Conservation (phyloP, 2,113 vertebrate genomes). For the Leuciscus idus region DNA sequence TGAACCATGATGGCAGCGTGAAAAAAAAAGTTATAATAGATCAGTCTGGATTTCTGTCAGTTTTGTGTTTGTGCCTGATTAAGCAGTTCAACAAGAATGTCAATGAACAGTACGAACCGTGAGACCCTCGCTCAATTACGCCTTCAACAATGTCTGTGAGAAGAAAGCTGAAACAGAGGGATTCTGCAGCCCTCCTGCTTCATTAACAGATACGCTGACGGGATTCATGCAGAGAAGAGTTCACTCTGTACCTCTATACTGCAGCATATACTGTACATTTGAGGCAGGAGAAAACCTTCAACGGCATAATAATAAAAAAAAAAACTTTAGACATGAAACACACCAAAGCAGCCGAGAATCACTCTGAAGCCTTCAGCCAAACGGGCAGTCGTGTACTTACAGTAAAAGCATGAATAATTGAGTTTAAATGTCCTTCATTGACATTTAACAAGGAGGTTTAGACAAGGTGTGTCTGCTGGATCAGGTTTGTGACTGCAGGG, state of each 20-base stretch:
- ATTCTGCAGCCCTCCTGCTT: background rate
- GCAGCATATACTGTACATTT: background rate
- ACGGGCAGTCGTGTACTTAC: background rate
- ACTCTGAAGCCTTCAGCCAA: slow-evolving; percentile 2
- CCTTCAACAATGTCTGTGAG: background rate
- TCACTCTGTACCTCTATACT: background rate
- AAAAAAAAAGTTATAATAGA: background rate
- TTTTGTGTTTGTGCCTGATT: background rate
- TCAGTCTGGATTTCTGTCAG: background rate
- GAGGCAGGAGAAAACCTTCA: background rate
- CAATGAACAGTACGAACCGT: background rate
- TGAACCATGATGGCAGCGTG: background rate
- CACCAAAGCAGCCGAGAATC: background rate
- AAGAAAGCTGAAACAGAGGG: background rate
- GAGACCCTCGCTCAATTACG: slow-evolving; percentile 31
- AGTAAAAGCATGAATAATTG: background rate
- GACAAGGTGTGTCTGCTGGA: background rate
- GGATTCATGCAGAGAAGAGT: background rate
- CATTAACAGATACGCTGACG: background rate
- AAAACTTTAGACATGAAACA: background rate
- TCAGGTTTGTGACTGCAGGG: background rate
- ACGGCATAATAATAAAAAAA: background rate
- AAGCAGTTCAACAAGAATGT: background rate
- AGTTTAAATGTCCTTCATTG: background rate
- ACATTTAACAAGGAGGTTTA: background rate